A percentile compares a stretch with the other conserved stretches of the same genome.
Conservation (phyloP, 2,888 invertebrate genomes). For the Sialis fuliginosa region DNA sequence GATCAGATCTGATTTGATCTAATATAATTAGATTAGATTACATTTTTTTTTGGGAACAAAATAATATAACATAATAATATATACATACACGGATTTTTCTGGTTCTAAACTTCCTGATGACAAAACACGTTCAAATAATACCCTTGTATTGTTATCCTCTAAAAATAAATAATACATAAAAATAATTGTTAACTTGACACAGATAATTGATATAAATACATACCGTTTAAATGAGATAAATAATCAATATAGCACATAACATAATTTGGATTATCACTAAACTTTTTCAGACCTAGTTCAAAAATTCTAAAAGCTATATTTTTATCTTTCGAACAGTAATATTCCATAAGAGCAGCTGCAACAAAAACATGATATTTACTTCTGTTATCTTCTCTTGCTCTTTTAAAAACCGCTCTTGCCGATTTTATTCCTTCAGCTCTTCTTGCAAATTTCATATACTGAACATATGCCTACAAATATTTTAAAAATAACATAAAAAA, state of each 20-base stretch:
- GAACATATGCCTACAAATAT: conserved; percentile 65
- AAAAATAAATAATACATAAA: conserved; percentile 16
- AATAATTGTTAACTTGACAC: background rate
- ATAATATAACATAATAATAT: background rate
- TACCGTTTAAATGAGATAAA: conserved; percentile 88
- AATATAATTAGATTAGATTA: background rate
- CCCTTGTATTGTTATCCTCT: conserved; percentile 99
- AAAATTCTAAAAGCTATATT: conserved; percentile 93
- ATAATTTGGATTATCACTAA: conserved; percentile 87
- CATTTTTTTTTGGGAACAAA: too few relatives aligned
- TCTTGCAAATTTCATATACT: conserved; percentile 97
- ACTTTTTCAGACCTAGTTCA: conserved; percentile 93
- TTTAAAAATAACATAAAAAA: background rate
- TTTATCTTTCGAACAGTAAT: conserved; percentile 96
- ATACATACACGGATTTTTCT: conserved; percentile 76
- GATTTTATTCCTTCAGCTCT: conserved; percentile 96
- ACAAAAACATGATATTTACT: conserved; percentile 89
- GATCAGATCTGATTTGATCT: background rate
- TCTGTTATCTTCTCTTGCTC: conserved; percentile 77
- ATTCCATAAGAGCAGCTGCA: conserved; percentile 96
- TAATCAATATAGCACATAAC: conserved; percentile 94
- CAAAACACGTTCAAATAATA: conserved; percentile 92
- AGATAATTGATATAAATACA: conserved; percentile 12
- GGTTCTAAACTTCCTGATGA: conserved; percentile 81
- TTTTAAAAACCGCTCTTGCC: conserved; percentile 85